Evolutionary conservation across 2,113 vertebrate genomes (phyloP).

Genomic region (Prunella himalayana): DNA sequence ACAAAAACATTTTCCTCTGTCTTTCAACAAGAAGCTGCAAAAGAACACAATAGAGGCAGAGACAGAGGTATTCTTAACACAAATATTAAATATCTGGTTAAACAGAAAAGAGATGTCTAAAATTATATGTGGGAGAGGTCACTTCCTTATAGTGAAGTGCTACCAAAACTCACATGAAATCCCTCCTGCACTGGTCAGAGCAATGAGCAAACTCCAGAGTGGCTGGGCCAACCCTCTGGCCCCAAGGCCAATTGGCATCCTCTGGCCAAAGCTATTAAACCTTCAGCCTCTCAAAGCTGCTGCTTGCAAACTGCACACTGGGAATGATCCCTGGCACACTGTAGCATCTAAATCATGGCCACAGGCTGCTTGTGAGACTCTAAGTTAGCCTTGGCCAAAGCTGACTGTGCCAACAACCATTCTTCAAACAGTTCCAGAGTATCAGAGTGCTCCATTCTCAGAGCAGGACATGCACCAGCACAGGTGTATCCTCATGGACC

Average conservation of each 20-base stretch:
- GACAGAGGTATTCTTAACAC: background rate
- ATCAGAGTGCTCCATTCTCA: background rate
- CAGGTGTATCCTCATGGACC: background rate
- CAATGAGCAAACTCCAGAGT: background rate
- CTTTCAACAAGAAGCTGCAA: background rate
- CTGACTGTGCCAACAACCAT: background rate
- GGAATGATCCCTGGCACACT: background rate
- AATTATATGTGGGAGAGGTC: background rate
- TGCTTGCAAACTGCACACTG: background rate
- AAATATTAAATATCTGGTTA: background rate
- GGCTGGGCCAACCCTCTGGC: background rate
- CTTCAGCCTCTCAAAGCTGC: background rate
- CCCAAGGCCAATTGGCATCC: background rate
- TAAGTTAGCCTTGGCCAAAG: background rate
- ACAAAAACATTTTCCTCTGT: background rate
- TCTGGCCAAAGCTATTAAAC: background rate
- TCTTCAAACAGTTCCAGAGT: background rate
- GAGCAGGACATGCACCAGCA: background rate
- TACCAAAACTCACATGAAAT: background rate
- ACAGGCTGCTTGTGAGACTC: background rate
- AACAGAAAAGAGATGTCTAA: background rate
- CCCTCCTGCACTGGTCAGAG: background rate
- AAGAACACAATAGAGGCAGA: background rate
- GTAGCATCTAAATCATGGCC: background rate
- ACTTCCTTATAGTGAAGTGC: background rate